Conservation (phyloP, 2,888 invertebrate species). For the Agrochola circellaris region DNA sequence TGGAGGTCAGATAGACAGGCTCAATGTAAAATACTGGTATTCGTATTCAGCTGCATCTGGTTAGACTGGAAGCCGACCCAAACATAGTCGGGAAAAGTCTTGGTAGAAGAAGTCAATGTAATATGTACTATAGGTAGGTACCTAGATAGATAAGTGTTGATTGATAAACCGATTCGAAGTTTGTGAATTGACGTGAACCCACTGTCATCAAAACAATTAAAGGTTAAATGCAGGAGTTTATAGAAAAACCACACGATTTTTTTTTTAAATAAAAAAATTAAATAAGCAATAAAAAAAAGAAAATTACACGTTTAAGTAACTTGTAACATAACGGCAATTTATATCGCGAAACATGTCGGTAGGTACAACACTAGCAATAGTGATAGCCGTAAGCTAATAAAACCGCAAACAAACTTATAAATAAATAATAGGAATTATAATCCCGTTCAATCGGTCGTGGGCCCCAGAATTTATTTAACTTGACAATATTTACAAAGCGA, state of each 20-base stretch:
- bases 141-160: background rate
- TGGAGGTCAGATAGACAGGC: background rate
- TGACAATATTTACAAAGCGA: conserved; percentile 39
- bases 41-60: no score
- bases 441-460: conserved; percentile 12
- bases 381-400: background rate
- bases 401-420: conserved; percentile 21
- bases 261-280: no score
- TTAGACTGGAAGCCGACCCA: background rate
- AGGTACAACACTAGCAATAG: background rate
- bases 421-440: conserved; percentile 29
- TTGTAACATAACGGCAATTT: background rate
- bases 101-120: background rate
- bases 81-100: background rate
- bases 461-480: conserved; percentile 27
- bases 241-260: background rate
- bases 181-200: background rate
- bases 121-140: background rate
- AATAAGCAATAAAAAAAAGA: no score
- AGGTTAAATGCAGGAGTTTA: background rate
- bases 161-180: background rate
- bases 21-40: background rate
- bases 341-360: background rate
- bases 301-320: no score
- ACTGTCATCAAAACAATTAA: background rate